Conservation (phyloP, 2,797 vertebrate genomes). For the Coregonus suidteri region DNA sequence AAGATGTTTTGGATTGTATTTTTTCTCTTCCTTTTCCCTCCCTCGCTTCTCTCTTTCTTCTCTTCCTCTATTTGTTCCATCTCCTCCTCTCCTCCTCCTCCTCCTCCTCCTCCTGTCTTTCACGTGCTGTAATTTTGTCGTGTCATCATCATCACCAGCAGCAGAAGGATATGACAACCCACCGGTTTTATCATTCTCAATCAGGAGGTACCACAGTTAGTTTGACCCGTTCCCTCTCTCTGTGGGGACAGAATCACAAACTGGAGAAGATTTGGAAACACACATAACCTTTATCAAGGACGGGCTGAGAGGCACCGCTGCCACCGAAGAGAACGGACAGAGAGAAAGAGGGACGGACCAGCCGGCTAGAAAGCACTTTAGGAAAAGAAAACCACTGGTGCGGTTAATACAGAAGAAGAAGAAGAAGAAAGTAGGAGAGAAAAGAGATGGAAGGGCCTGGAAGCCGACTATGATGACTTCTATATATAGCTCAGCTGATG, state of each 20-base stretch:
- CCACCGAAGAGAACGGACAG: background rate
- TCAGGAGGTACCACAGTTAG: conserved; percentile 52
- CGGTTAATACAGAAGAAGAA: conserved; percentile 74
- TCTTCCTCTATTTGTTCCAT: conserved; percentile 7
- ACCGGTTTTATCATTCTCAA: conserved; percentile 76
- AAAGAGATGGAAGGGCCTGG: conserved; percentile 65
- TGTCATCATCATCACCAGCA: conserved; percentile 60
- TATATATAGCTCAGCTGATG: conserved; percentile 66
- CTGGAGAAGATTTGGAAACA: conserved; percentile 67
- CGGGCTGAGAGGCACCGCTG: conserved; percentile 39
- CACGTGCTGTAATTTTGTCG: conserved; percentile 64
- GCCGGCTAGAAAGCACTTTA: conserved; percentile 74
- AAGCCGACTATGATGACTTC: conserved; percentile 72
- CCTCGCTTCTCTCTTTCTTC: background rate
- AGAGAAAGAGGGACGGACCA: conserved; percentile 41
- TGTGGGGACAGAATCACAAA: conserved; percentile 50
- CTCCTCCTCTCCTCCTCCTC: conserved; percentile 19
- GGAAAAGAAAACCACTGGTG: conserved; percentile 76
- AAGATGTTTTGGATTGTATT: conserved; percentile 46
- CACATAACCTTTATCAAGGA: conserved; percentile 75
- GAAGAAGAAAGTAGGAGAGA: conserved; percentile 30
- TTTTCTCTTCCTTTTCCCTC: conserved; percentile 27
- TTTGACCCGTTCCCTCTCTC: conserved; percentile 24
- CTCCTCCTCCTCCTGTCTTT: conserved; percentile 40
- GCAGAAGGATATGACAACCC: conserved; percentile 64